Percentiles rank a stretch among this genome's conserved stretches.
Conservation (phyloP, 2,888 invertebrate species). For the Trichopoda pennipes region DNA sequence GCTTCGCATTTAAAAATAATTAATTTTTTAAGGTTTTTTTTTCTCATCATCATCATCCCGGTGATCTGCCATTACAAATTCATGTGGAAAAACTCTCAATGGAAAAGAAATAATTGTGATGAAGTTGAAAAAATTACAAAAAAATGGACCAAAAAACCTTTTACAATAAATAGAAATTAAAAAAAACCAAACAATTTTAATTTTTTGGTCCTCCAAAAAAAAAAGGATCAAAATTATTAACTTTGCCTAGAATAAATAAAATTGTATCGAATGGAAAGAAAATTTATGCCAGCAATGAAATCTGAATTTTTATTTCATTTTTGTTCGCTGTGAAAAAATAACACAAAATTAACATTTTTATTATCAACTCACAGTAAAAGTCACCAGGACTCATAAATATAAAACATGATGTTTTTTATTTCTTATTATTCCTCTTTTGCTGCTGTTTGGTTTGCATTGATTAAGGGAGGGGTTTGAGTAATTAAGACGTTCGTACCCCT, state of each 20-base stretch:
- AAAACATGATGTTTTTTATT: not conserved
- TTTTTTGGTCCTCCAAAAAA: slow-evolving; percentile 43
- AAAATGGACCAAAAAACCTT: slow-evolving; percentile 23
- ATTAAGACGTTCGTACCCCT: slow-evolving; percentile 78
- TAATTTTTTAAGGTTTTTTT: slow-evolving; percentile 3
- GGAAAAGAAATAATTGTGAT: slow-evolving; percentile 33
- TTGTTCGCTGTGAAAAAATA: slow-evolving; percentile 19
- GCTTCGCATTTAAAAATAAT: not conserved
- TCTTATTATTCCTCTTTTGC: not conserved
- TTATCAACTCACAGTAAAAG: slow-evolving; percentile 58
- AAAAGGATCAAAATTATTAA: slow-evolving; percentile 57
- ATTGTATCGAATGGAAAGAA: slow-evolving; percentile 62
- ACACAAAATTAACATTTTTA: slow-evolving; percentile 71
- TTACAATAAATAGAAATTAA: slow-evolving; percentile 57
- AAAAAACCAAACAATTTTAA: slow-evolving; percentile 56
- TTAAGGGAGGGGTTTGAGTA: slow-evolving; percentile 74
- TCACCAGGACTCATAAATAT: not conserved
- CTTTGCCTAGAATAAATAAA: slow-evolving; percentile 42
- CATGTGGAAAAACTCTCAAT: slow-evolving; percentile 22
- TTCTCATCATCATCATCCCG: slow-evolving; percentile 13
- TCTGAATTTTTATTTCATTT: slow-evolving; percentile 62
- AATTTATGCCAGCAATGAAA: slow-evolving; percentile 67
- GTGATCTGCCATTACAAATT: slow-evolving; percentile 43
- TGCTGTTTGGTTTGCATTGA: not conserved
- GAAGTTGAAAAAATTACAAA: not conserved